These are phyloP conservation scores for Drosophila percnosoma DNA, from an alignment of 2,888 invertebrate genomes.

Conservation along the genomic window DNA sequence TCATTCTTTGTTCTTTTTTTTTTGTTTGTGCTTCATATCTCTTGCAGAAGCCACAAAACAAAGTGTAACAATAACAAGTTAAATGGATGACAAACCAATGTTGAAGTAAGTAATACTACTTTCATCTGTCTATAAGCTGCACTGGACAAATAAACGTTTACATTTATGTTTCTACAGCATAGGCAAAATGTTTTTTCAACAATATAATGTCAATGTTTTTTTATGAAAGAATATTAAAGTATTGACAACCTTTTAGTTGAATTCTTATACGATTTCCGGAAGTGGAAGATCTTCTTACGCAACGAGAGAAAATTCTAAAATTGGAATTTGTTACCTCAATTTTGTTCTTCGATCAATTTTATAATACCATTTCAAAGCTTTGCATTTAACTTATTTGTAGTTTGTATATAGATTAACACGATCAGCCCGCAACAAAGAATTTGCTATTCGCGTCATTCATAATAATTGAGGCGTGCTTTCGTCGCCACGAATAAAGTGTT, in stretches of 20 bases:
- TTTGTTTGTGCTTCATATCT: constrained; percentile 24
- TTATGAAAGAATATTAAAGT: background rate
- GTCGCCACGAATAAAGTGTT: background rate
- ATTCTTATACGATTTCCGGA: background rate
- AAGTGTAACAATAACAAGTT: constrained; percentile 37
- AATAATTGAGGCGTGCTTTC: background rate
- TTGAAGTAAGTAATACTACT: constrained; percentile 55
- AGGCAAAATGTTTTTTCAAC: background rate
- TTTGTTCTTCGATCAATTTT: background rate
- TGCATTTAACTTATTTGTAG: background rate
- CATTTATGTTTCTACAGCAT: background rate
- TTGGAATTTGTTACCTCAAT: background rate
- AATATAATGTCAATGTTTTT: background rate
- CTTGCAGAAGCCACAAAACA: constrained; percentile 53
- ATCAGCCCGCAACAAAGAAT: background rate
- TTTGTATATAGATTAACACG: background rate
- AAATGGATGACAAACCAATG: constrained; percentile 33
- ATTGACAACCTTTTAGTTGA: background rate
- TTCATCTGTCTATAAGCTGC: background rate
- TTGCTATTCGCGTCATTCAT: background rate
- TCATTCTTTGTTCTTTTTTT: constrained; percentile 16
- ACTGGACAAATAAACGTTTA: background rate
- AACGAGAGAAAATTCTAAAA: too few species aligned
- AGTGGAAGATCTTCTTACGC: too few species aligned
- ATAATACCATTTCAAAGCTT: background rate